These are phyloP conservation scores for Brienomyrus brachyistius DNA, from an alignment of 2,113 vertebrate genomes.

Conservation along the genomic window DNA sequence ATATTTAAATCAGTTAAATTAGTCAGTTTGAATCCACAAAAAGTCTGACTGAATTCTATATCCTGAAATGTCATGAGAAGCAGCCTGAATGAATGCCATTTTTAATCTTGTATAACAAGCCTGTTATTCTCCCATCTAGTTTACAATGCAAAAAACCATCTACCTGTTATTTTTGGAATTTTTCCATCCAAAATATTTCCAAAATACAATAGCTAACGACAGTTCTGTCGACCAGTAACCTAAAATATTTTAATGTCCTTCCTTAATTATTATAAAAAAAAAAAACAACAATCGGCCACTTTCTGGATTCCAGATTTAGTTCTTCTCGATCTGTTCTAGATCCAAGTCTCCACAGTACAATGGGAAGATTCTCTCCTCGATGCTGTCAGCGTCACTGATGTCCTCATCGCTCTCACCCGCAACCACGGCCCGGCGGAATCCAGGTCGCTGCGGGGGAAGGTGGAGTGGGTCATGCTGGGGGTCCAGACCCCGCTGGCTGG, in stretches of 20 bases:
- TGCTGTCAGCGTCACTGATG: conserved; percentile 58
- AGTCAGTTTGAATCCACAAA: not conserved
- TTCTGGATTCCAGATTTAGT: conserved; percentile 44
- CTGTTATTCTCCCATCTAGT: conserved; percentile 55
- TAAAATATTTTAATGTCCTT: conserved; percentile 1
- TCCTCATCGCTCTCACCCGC: conserved; percentile 52
- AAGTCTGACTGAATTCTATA: not conserved
- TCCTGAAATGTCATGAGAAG: conserved; percentile 43
- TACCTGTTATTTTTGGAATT: conserved; percentile 39
- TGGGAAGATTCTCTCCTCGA: conserved; percentile 52
- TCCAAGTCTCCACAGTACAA: conserved; percentile 59
- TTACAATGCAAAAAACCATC: conserved; percentile 56
- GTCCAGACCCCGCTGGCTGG: conserved; percentile 34
- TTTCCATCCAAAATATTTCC: conserved; percentile 45
- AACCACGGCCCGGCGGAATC: conserved; percentile 9
- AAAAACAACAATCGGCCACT: not conserved
- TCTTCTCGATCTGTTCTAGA: conserved; percentile 68
- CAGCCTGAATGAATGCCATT: conserved; percentile 53
- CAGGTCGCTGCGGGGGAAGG: conserved; percentile 15
- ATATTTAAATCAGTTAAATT: not conserved
- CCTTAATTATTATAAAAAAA: not conserved
- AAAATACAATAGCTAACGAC: conserved; percentile 13
- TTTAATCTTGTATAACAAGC: conserved; percentile 60
- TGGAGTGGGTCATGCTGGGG: not conserved
- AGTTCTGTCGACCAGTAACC: not conserved